phyloP scores from a whole-genome alignment of 2,888 invertebrate species.

The Spodoptera littoralis region DNA sequence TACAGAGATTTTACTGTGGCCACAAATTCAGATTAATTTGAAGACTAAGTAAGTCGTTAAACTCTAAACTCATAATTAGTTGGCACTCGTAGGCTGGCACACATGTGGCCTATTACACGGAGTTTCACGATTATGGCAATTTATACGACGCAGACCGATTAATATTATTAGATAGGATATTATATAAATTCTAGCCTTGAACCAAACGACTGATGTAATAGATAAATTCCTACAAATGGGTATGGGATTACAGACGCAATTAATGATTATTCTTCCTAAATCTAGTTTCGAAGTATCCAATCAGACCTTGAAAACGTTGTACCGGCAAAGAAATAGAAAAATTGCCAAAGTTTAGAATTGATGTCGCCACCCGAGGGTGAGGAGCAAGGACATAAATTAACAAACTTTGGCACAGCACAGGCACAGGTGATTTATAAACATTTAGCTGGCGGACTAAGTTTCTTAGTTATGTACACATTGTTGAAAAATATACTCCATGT shows the following conservation, averaged over 20 bases:
- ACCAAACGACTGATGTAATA: too few relatives aligned
- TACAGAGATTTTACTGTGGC: background rate
- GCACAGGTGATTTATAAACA: constrained; percentile 53
- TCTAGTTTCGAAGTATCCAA: constrained; percentile 6
- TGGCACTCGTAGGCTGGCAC: constrained; percentile 2
- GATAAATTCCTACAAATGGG: too few relatives aligned
- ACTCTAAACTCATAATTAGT: constrained; percentile 25
- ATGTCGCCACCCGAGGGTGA: constrained; percentile 40
- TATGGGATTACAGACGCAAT: background rate
- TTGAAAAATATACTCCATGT: constrained; percentile 12
- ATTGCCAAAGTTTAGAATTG: constrained; percentile 48
- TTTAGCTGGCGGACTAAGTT: constrained; percentile 33
- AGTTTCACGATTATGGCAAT: constrained; percentile 21
- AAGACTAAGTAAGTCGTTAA: constrained; percentile 16
- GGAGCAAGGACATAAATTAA: constrained; percentile 65
- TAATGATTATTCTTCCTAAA: constrained; percentile 11
- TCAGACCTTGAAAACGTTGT: constrained; percentile 15
- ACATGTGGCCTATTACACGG: constrained; percentile 7
- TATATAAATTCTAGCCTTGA: background rate
- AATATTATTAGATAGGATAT: background rate
- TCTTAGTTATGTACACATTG: constrained; percentile 11
- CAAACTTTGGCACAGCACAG: constrained; percentile 62
- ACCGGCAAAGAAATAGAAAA: constrained; percentile 32
- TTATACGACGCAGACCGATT: constrained; percentile 15
- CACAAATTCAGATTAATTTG: constrained; percentile 19